Percentiles rank a stretch among this genome's conserved stretches.
Conservation (phyloP, 2,888 invertebrate genomes). For the Poecilus cupreus region DNA sequence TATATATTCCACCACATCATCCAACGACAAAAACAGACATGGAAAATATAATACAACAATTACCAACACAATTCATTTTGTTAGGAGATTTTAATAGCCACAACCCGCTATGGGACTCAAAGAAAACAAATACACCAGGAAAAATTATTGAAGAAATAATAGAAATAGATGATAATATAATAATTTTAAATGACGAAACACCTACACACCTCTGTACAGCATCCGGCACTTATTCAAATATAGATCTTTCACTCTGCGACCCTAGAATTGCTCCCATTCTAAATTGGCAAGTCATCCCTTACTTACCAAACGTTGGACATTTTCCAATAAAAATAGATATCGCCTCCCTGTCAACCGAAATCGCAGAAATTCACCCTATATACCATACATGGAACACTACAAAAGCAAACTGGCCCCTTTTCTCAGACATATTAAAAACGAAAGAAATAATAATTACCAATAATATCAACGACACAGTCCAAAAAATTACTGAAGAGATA, state of each 20-base stretch:
- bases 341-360: too few relatives aligned
- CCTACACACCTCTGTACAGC: slow-evolving; percentile 60
- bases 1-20: too few relatives aligned
- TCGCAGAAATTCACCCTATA: neutral
- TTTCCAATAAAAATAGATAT: too few relatives aligned
- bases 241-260: slow-evolving; percentile 61
- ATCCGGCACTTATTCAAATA: slow-evolving; percentile 49
- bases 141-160: slow-evolving; percentile 61
- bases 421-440: too few relatives aligned
- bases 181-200: slow-evolving; percentile 53
- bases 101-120: too few relatives aligned
- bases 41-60: too few relatives aligned
- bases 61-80: too few relatives aligned
- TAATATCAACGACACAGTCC: neutral
- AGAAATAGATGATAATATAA: slow-evolving; percentile 57
- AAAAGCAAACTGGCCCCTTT: too few relatives aligned
- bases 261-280: slow-evolving; percentile 57
- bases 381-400: neutral
- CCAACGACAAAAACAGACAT: too few relatives aligned
- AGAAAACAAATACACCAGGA: slow-evolving; percentile 59
- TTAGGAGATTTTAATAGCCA: too few relatives aligned
- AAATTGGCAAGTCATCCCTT: too few relatives aligned
- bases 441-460: neutral
- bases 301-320: too few relatives aligned
- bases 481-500: neutral